A percentile compares a stretch with the other conserved stretches of the same genome.
phyloP scores from a whole-genome alignment of 2,797 vertebrate species.

The Pangasius djambal region DNA sequence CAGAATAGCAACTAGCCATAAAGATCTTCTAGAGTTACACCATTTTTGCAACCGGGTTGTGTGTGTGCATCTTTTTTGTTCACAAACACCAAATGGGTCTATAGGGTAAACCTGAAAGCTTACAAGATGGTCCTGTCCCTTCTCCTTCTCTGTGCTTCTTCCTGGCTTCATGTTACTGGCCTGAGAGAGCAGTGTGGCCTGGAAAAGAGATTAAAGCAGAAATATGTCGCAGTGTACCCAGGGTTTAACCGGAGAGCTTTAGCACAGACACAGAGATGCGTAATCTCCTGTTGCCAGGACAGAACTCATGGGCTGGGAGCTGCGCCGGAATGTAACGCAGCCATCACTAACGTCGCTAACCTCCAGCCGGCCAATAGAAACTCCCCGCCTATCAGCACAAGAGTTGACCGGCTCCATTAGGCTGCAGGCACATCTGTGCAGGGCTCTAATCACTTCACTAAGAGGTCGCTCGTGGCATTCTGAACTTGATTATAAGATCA shows the following conservation, averaged over 20 bases:
- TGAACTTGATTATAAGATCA: slow-evolving; percentile 83
- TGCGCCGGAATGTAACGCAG: slow-evolving; percentile 40
- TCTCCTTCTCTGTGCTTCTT: background rate
- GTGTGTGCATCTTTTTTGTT: background rate
- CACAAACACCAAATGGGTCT: background rate
- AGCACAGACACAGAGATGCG: slow-evolving; percentile 36
- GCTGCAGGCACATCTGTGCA: slow-evolving; percentile 66
- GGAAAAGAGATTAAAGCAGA: slow-evolving; percentile 52
- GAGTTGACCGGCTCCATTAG: slow-evolving; percentile 58
- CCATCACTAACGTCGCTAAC: slow-evolving; percentile 27
- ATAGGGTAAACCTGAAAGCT: background rate
- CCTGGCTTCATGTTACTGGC: slow-evolving; percentile 19
- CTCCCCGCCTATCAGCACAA: slow-evolving; percentile 25
- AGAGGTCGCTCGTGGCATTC: slow-evolving; percentile 76
- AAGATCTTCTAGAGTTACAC: background rate
- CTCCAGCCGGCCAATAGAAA: slow-evolving; percentile 1
- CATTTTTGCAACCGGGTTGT: background rate
- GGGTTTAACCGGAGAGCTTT: slow-evolving; percentile 48
- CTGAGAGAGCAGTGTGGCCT: slow-evolving; percentile 34
- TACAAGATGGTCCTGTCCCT: background rate
- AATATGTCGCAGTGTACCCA: slow-evolving; percentile 44
- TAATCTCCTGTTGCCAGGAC: slow-evolving; percentile 49
- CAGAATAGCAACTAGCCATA: background rate
- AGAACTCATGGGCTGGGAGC: slow-evolving; percentile 28
- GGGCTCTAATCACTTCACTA: slow-evolving; percentile 76